Base-by-base conservation (phyloP, 2,888 invertebrate species). In the Diarsia dahlii region DNA sequence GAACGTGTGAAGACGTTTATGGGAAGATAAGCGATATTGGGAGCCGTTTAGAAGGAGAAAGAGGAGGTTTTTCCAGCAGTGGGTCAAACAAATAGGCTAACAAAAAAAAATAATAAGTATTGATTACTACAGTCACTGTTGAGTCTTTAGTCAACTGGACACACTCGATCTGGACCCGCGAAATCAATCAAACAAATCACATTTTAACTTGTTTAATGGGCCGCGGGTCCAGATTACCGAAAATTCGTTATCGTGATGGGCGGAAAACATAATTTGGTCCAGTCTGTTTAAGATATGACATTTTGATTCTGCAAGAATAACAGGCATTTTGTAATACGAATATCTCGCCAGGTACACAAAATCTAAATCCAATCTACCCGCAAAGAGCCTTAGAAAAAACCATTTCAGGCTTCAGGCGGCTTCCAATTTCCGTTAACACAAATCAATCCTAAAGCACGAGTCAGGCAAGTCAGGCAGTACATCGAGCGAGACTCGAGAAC, bases 11-110 rank as follows among this genome's bases (percentile, higher is more conserved):
- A 85, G 82, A 81, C 86, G 89, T 90, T 90, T 90, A 92, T 87
- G 91, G 88, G 81, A 56, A 91, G 94, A 94, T 94, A 94, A 94
- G 92, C 90, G 93, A 88, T 94, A 94, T 94, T 94, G 90, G 90
- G 85, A 90, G 90, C 87, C 90, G 2, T 28, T 28, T 2, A 28
- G 28, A 93, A 91, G 93, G 3, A 39, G 39, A 39, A 4, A 39
- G 39, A 4, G 4, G 39, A 39, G 39, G 39, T 8, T 6, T 39
- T 39, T 39, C 39, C 39, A 39, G 39, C 39, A 39, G 39, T 39
- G 39, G 8, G 39, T 8, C 8, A 8, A 0, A 39, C 39, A 39
- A 39, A 39, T 39, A 39, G 8, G 39, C 39, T 8, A 39, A 39
- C 39, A 8, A 39, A 39, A 39, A 39, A 39, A 39, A 39, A 39